phyloP scores from a whole-genome alignment of 2,113 vertebrate species.

The Nannobrachium achirus region DNA sequence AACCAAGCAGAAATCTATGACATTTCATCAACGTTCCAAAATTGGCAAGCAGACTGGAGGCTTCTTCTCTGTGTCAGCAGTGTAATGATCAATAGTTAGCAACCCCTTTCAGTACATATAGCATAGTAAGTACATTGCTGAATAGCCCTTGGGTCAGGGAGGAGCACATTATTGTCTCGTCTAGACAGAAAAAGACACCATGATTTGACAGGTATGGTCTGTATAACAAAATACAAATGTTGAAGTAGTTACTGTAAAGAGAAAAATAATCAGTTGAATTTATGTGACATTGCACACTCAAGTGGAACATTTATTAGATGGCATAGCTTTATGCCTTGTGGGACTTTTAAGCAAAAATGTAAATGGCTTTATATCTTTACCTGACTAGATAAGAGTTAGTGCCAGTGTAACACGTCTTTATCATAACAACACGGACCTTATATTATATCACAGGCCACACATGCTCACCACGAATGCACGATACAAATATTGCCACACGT shows the following conservation, averaged over 20 bases:
- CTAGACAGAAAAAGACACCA: constrained; percentile 44
- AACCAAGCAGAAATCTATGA: constrained; percentile 67
- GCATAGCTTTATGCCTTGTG: too few species aligned
- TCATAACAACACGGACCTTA: neutral
- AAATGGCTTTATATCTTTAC: constrained; percentile 22
- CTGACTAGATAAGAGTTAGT: constrained; percentile 21
- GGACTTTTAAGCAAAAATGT: neutral
- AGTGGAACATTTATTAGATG: neutral
- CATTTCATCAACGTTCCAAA: constrained; percentile 60
- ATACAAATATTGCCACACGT: neutral
- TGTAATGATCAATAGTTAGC: constrained; percentile 53
- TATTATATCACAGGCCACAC: too few species aligned
- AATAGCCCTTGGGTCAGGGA: constrained; percentile 49
- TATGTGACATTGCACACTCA: neutral
- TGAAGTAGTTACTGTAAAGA: neutral
- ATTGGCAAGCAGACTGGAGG: constrained; percentile 52
- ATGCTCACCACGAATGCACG: neutral
- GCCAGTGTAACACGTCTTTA: neutral
- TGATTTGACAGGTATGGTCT: constrained; percentile 26
- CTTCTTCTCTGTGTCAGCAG: neutral
- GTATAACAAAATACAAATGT: constrained; percentile 2
- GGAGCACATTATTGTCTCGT: constrained; percentile 44
- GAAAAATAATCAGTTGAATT: neutral
- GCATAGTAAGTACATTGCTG: constrained; percentile 24
- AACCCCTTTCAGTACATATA: constrained; percentile 48